phyloP scores from a whole-genome alignment of 1,140 invertebrate species.

The Pseudomyrmex cubaensis region DNA sequence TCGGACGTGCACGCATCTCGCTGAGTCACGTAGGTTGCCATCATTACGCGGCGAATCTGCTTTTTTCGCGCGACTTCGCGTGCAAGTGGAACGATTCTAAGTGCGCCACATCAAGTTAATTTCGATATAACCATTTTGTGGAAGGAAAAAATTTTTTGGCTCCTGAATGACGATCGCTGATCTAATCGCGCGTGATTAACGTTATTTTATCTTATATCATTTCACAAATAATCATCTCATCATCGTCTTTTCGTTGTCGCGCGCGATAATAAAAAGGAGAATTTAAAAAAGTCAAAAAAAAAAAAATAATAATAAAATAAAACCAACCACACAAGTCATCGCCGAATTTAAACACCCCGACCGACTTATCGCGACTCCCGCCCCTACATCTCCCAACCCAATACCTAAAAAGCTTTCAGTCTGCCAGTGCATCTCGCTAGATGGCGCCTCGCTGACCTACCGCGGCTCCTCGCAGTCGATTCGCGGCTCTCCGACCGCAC shows the following conservation, averaged over 20 bases:
- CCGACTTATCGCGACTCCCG: conserved; percentile 22
- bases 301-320: no score
- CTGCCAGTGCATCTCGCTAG: conserved; percentile 68
- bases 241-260: no score
- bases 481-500: conserved; percentile 70
- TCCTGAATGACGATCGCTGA: background rate
- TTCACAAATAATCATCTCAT: no score
- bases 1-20: background rate
- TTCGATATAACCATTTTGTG: background rate
- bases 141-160: background rate
- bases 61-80: background rate
- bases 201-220: no score
- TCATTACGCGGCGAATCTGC: conserved; percentile 35
- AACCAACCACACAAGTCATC: background rate
- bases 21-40: conserved; percentile 48
- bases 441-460: conserved; percentile 73
- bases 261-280: no score
- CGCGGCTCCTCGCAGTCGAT: conserved; percentile 71
- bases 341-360: conserved; percentile 22
- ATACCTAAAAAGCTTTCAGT: conserved; percentile 28
- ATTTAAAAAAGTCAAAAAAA: no score
- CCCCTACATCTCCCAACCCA: conserved; percentile 9
- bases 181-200: no score
- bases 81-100: background rate
- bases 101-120: background rate